A percentile compares a stretch with the other conserved stretches of the same genome.
phyloP scores from a whole-genome alignment of 2,888 invertebrate genomes.

The Ormia ochracea region DNA sequence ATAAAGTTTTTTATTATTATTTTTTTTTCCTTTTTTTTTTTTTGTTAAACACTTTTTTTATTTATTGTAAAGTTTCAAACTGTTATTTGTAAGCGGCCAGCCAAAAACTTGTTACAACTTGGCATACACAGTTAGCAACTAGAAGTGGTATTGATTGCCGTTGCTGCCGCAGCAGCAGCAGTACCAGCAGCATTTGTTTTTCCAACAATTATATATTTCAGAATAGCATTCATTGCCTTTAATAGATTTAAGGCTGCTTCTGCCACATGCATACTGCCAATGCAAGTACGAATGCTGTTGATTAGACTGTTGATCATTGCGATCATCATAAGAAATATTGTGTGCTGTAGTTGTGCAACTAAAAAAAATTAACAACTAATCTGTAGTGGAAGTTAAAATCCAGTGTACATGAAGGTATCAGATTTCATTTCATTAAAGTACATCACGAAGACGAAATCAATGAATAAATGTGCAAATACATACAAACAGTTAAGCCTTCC shows the following conservation, averaged over 20 bases:
- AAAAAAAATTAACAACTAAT: neutral
- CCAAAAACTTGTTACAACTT: conserved; percentile 48
- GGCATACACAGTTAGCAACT: conserved; percentile 38
- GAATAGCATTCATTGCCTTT: conserved; percentile 40
- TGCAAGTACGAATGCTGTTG: conserved; percentile 34
- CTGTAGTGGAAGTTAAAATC: conserved; percentile 60
- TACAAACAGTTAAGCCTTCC: neutral
- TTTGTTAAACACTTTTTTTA: neutral
- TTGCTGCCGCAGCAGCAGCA: conserved; percentile 31
- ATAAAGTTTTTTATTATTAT: too few species aligned
- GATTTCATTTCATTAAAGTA: conserved; percentile 77
- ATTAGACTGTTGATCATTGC: conserved; percentile 38
- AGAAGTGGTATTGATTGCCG: conserved; percentile 34
- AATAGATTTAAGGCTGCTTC: conserved; percentile 49
- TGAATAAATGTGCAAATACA: conserved; percentile 58
- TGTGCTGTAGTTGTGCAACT: neutral
- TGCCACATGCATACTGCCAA: conserved; percentile 18
- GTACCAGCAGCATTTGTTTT: conserved; percentile 16
- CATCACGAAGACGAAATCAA: conserved; percentile 75
- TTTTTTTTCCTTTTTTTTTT: conserved; percentile 57
- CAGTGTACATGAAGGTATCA: conserved; percentile 70
- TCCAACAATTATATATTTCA: conserved; percentile 23
- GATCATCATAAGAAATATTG: conserved; percentile 54
- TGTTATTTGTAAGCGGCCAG: conserved; percentile 6
- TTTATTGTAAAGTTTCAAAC: neutral